Evolutionary conservation across 2,113 vertebrate genomes (phyloP).

Genomic region (Peromyscus leucopus): DNA sequence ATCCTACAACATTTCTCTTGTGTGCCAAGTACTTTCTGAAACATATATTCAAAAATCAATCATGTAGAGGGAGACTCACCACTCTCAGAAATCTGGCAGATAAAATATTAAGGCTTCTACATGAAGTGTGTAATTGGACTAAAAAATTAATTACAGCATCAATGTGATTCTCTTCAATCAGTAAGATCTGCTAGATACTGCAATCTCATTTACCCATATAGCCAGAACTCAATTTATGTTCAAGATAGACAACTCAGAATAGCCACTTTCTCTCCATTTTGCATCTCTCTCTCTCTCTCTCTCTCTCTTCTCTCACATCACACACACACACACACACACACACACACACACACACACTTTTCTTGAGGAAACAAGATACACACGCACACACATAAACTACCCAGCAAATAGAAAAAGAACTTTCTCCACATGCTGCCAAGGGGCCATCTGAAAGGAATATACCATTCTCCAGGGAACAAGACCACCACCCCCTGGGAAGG

Average conservation of each 20-base stretch:
- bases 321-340: neutral
- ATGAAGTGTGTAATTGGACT: constrained; percentile 31
- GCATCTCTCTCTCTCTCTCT: neutral
- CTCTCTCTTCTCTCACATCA: constrained; percentile 17
- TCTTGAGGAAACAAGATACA: constrained; percentile 69
- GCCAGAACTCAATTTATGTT: neutral
- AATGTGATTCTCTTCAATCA: neutral
- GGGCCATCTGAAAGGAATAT: constrained; percentile 75
- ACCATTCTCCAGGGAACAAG: neutral
- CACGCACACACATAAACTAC: constrained; percentile 55
- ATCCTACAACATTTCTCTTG: neutral
- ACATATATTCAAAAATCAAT: constrained; percentile 28
- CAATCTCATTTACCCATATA: neutral
- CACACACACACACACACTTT: too few species aligned
- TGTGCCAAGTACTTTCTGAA: neutral
- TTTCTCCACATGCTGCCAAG: constrained; percentile 57
- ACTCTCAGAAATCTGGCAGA: constrained; percentile 60
- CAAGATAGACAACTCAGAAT: neutral
- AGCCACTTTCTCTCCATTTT: constrained; percentile 56
- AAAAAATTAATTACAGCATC: constrained; percentile 50
- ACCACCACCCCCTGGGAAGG: neutral
- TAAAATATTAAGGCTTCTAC: constrained; percentile 49
- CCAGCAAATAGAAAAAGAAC: constrained; percentile 58
- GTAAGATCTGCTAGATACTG: neutral
- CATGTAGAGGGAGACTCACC: neutral